Conservation (phyloP, 2,113 vertebrate genomes). For the Neoarius graeffei region DNA sequence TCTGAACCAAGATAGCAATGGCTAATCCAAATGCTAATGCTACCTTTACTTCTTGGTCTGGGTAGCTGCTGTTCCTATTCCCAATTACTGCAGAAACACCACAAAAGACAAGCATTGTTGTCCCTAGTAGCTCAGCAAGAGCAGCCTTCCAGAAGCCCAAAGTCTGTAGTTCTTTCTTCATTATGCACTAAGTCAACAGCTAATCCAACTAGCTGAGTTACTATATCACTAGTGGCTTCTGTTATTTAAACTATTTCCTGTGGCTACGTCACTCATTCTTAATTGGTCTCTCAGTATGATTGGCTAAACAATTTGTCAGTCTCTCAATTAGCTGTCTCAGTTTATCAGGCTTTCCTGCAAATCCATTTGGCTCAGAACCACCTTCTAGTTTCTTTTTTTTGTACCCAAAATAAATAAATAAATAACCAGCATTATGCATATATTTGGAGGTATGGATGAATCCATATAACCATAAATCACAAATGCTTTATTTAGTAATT, state of each 20-base stretch:
- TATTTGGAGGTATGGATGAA: not conserved
- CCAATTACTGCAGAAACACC: constrained; percentile 78
- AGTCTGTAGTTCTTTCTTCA: constrained; percentile 76
- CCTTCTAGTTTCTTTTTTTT: not conserved
- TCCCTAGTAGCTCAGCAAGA: constrained; percentile 79
- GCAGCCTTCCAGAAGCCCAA: constrained; percentile 80
- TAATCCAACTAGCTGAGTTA: not conserved
- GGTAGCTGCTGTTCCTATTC: constrained; percentile 62
- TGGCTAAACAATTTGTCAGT: not conserved
- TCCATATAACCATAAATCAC: not conserved
- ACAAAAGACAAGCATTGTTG: constrained; percentile 80
- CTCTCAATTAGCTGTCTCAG: not conserved
- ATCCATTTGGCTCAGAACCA: not conserved
- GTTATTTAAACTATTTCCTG: not conserved
- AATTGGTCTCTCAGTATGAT: constrained; percentile 8
- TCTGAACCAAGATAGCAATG: constrained; percentile 77
- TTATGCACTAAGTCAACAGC: constrained; percentile 62
- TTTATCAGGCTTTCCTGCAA: not conserved
- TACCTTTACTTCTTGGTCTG: constrained; percentile 82
- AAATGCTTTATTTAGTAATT: not conserved
- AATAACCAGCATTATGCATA: not conserved
- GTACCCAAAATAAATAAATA: no score
- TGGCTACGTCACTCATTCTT: not conserved
- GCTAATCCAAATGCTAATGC: constrained; percentile 82
- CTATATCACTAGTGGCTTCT: not conserved